Evolutionary conservation across 2,113 vertebrate species (phyloP).

Genomic region (Callorhinus ursinus): DNA sequence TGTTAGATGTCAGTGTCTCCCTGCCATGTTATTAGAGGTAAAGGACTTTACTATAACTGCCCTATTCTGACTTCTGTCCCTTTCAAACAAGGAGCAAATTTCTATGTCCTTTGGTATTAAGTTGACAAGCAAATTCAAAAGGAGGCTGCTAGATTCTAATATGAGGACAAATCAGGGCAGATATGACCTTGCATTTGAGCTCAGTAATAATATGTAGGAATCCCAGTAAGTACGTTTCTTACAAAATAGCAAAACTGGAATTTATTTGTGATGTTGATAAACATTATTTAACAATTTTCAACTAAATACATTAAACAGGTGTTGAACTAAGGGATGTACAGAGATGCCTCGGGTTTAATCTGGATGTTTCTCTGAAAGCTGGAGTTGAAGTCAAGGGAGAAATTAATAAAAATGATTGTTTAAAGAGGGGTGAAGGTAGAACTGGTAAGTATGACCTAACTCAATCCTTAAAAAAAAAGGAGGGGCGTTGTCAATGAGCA

Average conservation of each 20-base stretch:
- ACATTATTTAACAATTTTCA: slow-evolving; percentile 32
- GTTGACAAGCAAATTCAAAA: slow-evolving; percentile 22
- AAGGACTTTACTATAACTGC: background rate
- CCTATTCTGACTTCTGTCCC: background rate
- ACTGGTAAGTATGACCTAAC: slow-evolving; percentile 80
- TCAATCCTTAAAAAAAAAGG: background rate
- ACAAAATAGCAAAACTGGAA: background rate
- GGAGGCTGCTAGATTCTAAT: background rate
- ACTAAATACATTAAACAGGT: slow-evolving; percentile 83
- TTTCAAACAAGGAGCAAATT: background rate
- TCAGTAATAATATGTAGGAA: background rate
- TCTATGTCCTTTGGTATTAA: slow-evolving; percentile 3
- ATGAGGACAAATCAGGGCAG: background rate
- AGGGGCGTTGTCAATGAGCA: background rate
- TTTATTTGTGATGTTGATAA: slow-evolving; percentile 8
- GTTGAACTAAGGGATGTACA: slow-evolving; percentile 84
- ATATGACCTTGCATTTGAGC: background rate
- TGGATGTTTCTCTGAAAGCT: background rate
- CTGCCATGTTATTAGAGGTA: background rate
- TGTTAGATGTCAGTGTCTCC: background rate
- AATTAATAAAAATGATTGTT: slow-evolving; percentile 18
- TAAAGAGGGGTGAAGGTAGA: fast-evolving
- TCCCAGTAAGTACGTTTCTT: background rate
- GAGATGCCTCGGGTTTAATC: slow-evolving; percentile 85
- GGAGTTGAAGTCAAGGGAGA: fast-evolving